These are phyloP conservation scores for Marcusenius ussheri DNA, from an alignment of 2,113 vertebrate species.

Conservation along the genomic window DNA sequence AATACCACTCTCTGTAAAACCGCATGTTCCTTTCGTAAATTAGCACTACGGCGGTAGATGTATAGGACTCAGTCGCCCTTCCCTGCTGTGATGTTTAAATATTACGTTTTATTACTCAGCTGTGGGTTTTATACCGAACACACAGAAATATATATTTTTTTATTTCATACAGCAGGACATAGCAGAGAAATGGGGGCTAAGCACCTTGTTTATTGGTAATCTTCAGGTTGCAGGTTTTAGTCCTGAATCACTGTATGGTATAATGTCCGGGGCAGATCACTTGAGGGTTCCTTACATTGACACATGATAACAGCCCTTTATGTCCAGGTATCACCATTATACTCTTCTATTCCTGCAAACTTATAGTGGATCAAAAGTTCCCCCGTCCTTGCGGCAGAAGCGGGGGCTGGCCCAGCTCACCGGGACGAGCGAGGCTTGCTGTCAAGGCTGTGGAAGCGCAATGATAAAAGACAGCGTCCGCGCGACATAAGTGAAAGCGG, in stretches of 20 bases:
- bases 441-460: background rate
- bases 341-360: background rate
- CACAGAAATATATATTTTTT: background rate
- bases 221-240: background rate
- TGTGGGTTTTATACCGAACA: background rate
- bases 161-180: background rate
- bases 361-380: background rate
- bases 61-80: background rate
- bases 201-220: background rate
- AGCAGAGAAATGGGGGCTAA: background rate
- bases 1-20: background rate
- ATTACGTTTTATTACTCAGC: background rate
- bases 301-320: background rate
- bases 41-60: background rate
- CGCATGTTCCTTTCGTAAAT: background rate
- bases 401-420: background rate
- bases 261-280: background rate
- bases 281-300: background rate
- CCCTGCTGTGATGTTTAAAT: background rate
- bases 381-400: background rate
- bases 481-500: background rate
- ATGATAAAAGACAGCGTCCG: background rate
- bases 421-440: background rate
- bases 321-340: background rate
- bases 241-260: background rate